Base-by-base conservation (phyloP, 2,113 vertebrate genomes). In the Phaethon lepturus region DNA sequence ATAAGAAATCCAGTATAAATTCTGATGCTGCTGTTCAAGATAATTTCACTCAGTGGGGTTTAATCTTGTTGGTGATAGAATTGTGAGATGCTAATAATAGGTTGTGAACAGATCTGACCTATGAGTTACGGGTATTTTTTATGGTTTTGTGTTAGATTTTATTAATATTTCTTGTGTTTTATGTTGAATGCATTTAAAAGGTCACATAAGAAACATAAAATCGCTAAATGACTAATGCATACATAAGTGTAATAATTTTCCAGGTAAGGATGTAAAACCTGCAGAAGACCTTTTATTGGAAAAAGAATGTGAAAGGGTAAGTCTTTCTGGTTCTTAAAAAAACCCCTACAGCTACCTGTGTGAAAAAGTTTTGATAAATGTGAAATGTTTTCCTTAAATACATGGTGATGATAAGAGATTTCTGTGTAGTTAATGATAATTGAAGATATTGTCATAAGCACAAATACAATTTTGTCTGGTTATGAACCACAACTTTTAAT, bases 231-330 rank as follows among this genome's bases (percentile, higher is more conserved):
- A 69, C n/a, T 76, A 49, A 62, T 69, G 18, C 56, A 73, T 69
- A 60, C 59, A 58, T 95, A 84, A 88, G 16, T 89, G 14, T 93
- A 63, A 95, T 91, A 35, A 72, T 95, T 92, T 97, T 98, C 8
- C 97, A 99, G 99, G 97, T 89, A 98, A 96, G 86, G 96, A 94
- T 88, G 52, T 82, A 93, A 98, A 95, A 93, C 22, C 83, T 67
- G 60, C 84, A 75, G 96, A 97, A 67, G 82, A 96, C 17, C 93
- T 98, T 78, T 98, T 98, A 56, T 83, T 97, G 56, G 97, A 98
- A 69, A 99, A 98, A 95, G 98, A 97, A 84, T 90, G 69, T 79
- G 97, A 95, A 55, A 71, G 96, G 95, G 98, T 98, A 95, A 97
- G 98, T 64, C 25, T 72, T 68, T 18, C 13, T 76, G 15, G 62